Percentiles rank a stretch among this genome's conserved stretches.
These are phyloP conservation scores for Tipula lateralis DNA, from an alignment of 2,888 invertebrate genomes.

Conservation along the genomic window DNA sequence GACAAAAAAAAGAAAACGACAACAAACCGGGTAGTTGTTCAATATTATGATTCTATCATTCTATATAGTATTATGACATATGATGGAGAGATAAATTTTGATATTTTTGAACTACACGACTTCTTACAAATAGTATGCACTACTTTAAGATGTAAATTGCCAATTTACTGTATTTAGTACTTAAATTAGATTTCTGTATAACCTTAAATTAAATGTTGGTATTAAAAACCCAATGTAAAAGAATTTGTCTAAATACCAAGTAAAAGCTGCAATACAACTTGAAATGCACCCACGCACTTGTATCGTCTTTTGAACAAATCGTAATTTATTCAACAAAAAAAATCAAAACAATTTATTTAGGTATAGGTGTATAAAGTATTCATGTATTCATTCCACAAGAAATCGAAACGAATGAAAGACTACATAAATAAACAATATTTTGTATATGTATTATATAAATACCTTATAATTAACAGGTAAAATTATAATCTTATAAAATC, in stretches of 20 bases:
- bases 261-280: background rate
- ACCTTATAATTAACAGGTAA: background rate
- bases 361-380: background rate
- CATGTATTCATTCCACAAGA: background rate
- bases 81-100: background rate
- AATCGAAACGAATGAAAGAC: background rate
- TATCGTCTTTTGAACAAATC: background rate
- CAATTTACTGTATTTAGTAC: background rate
- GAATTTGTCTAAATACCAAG: background rate
- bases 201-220: background rate
- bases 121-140: background rate
- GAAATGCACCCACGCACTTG: background rate
- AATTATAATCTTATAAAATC: background rate
- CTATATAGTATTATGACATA: background rate
- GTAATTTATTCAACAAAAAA: background rate
- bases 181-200: no score
- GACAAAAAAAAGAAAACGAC: background rate
- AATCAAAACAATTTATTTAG: background rate
- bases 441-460: background rate
- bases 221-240: background rate
- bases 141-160: background rate
- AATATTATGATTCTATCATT: background rate
- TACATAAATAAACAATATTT: background rate
- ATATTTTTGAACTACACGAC: background rate
- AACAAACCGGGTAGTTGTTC: background rate